Base-by-base conservation (phyloP, 2,113 vertebrate species). In the Marmota monax region DNA sequence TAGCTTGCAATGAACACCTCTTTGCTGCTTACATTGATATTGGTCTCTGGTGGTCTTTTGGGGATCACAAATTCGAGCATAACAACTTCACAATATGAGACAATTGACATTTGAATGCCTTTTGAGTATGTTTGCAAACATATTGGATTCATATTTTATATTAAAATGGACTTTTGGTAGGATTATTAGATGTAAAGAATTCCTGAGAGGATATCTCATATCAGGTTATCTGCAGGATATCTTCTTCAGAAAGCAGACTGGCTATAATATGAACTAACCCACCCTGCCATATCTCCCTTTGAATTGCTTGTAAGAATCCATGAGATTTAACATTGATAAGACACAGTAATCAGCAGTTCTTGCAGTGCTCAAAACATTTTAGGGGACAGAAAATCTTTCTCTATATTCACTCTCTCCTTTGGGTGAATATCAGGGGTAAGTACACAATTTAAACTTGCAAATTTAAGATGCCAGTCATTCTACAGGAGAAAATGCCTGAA, bases 91-190 rank as follows among this genome's bases (percentile, higher is more conserved):
- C 82, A 61, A 0, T 95, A 34, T 84, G 27, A 89, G 58, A 72
- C 51, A 65, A 39, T 39, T 96, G 93, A 91, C 95, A 90, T 82
- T 74, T 79, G 53, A 96, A 85, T 91, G n/a, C 45, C 84, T 90
- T 87, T 95, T 61, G 22, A 39, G n/a, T 86, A 16, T 97, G 95
- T 97, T 96, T 96, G 82, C 97, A 91, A 88, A 96, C 61, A 93
- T 89, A 45, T 45, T 45, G 42, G 42, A 45, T 45, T 45, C 42
- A 45, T 45, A 45, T 45, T 45, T 45, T 7, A 45, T 45, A 45
- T 45, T 45, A 45, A 45, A 45, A 45, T 45, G 1, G 42, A 7
- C 42, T 45, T 45, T 45, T 45, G 42, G 42, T 45, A 45, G 5
- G 42, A 45, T 45, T 45, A 45, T 45, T 45, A 7, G 42, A 45